These are phyloP conservation scores for Campylomormyrus numenius DNA, from an alignment of 2,113 vertebrate species.

Conservation along the genomic window DNA sequence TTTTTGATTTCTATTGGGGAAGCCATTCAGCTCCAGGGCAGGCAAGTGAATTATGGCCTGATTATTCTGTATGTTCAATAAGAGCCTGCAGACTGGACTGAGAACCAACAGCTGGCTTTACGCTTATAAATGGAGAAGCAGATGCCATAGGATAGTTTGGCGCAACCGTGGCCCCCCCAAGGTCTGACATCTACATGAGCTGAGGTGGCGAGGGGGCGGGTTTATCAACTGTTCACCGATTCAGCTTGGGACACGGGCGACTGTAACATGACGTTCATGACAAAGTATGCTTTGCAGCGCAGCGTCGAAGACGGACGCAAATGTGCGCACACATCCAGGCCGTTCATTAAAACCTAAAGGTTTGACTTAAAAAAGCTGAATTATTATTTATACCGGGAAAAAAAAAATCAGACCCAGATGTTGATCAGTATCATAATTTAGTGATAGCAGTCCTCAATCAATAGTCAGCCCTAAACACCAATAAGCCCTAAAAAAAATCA, in stretches of 20 bases:
- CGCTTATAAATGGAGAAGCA: not conserved
- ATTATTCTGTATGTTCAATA: conserved; percentile 31
- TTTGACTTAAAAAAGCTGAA: not conserved
- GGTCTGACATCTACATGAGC: not conserved
- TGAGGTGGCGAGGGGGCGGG: not conserved
- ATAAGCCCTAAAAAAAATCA: not conserved
- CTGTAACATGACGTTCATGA: not conserved
- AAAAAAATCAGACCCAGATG: not conserved
- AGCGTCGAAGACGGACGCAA: not conserved
- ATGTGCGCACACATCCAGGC: not conserved
- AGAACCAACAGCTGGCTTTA: not conserved
- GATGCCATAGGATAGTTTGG: conserved; percentile 4
- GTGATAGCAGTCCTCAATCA: not conserved
- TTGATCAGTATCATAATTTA: not conserved
- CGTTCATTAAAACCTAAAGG: not conserved
- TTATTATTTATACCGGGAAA: not conserved
- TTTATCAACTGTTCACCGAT: not conserved
- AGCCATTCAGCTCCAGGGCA: not conserved
- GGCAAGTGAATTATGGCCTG: conserved; percentile 19
- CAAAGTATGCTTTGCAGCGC: not conserved
- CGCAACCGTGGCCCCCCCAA: not conserved
- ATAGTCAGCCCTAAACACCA: not conserved
- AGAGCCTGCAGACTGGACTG: conserved; percentile 3
- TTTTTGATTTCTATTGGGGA: conserved; percentile 19
- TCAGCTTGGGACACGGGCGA: not conserved